Evolutionary conservation across 1,140 invertebrate species (phyloP), one percentile per base, ranked within the genome.

Genomic region (Meloidogyne exigua): DNA sequence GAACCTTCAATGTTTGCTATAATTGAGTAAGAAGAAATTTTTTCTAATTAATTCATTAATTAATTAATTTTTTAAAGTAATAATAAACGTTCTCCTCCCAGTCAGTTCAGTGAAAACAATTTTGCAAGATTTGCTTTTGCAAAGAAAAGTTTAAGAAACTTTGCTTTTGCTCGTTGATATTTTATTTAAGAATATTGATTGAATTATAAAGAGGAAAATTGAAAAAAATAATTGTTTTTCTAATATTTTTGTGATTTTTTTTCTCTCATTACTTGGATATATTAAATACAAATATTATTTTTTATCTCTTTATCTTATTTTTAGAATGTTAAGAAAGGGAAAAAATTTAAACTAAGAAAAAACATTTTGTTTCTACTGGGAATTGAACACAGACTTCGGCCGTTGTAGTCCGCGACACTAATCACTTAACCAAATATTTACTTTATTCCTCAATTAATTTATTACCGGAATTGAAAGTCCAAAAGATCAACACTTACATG

Each of bases 101-200:
- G 49, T n/a, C 49, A 57, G 21, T 57, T 21, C 21, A 12, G 49
- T n/a, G 49, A 57, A 57, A 57, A 57, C 18, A 57, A 10, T 57
- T 57, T 57, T 57, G 49, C 49, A n/a, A 57, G 49, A 57, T 57
- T 57, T 57, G 49, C 49, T n/a, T 57, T 57, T 57, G 49, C 49
- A 57, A 57, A 57, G 49, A 57, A 57, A 57, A 57, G 49, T 21
- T 57, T 57, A 21, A 57, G 49, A 57, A 57, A 57, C 10, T 57
- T 57, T 57, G 49, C 49, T 57, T 57, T 57, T 57, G 49, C 49
- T 57, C 49, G 49, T 57, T 57, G 49, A 57, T 57, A 44, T 44
- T 44, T n/a, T n/a, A 57, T n/a, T 57, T 57, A 21, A 57, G 18
- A 57, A 39, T 39, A 39, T 57, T 57, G 49, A 57, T 57, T 57